Conservation (phyloP, 1,140 invertebrate species). For the Aphaenogaster ashmeadi region DNA sequence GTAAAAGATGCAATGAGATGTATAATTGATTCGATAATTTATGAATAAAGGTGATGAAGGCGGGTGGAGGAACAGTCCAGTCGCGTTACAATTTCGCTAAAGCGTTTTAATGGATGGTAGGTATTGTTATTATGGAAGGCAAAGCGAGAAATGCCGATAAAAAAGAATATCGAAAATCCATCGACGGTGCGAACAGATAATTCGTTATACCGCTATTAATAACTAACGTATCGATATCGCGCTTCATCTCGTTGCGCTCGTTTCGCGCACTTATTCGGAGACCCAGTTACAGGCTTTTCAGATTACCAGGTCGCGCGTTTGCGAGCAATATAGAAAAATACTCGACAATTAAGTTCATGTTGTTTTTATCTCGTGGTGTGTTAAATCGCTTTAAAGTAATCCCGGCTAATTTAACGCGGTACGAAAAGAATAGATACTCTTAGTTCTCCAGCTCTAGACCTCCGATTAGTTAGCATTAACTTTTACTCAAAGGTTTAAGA, state of each 20-base stretch:
- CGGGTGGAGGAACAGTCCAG: neutral
- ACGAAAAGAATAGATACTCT: constrained; percentile 12
- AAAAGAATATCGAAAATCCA: constrained; percentile 65
- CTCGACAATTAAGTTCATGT: constrained; percentile 11
- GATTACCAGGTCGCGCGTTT: constrained; percentile 10
- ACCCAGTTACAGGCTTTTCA: constrained; percentile 52
- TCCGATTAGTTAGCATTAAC: constrained; percentile 2
- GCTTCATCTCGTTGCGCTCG: constrained; percentile 54
- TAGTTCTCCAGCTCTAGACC: neutral
- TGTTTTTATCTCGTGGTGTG: constrained; percentile 9
- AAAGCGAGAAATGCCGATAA: constrained; percentile 60
- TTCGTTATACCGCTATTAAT: constrained; percentile 63
- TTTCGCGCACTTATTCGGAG: constrained; percentile 55
- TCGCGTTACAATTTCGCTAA: constrained; percentile 40
- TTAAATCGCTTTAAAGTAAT: constrained; percentile 40
- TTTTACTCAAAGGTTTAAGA: neutral
- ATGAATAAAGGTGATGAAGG: neutral
- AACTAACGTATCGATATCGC: constrained; percentile 53
- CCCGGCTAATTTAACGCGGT: constrained; percentile 5
- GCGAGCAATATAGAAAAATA: constrained; percentile 9
- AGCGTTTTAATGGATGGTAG: constrained; percentile 2
- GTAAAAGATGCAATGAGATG: neutral
- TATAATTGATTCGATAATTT: neutral
- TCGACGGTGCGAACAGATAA: constrained; percentile 53
- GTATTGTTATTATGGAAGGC: constrained; percentile 30